Evolutionary conservation across 2,797 vertebrate species (phyloP), one percentile per base, ranked within the genome.

Genomic region (Neomorphus geoffroyi): DNA sequence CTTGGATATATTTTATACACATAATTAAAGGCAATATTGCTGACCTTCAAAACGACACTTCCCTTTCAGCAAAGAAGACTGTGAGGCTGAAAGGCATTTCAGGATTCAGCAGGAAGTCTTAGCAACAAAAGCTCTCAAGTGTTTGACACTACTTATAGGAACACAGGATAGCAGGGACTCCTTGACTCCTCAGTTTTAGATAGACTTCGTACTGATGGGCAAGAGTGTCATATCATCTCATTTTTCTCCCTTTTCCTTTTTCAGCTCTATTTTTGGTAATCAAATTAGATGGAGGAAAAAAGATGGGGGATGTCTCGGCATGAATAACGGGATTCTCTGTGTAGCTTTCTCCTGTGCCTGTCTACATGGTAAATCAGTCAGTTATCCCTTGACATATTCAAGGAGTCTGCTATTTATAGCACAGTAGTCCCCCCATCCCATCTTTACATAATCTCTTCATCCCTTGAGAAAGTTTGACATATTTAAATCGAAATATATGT

Each of bases 371-470:
- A 84, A 88, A 69, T 28, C 60, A 32, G 28, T 48, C 48, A 24
- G 13, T 11, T 74, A 54, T 56, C 60, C 54, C 61, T 35, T 78
- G 88, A 43, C 73, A 64, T 24, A 14, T 30, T 65, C 77, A 80
- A 84, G 70, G 85, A 81, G 18, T 11, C 54, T 93, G 50, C 57
- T 91, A 45, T 86, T 96, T 92, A 88, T 32, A 90, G 71, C 51
- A 57, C 67, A 48, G n/a, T 7, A 71, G 61, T 61, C 8, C 28
- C 48, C n/a, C 21, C 26, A 61, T 60, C 56, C 80, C 43, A 66
- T 48, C 65, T 80, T 82, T 80, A 53, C 41, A 13, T 60, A 75
- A 75, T 60, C 46, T 62, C 50, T 72, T 89, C 53, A 80, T 83
- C 30, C 54, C 50, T 62, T 46, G 62, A 90, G 82, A 66, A 93